Conservation (phyloP, 2,113 vertebrate genomes). For the Poecile atricapillus region DNA sequence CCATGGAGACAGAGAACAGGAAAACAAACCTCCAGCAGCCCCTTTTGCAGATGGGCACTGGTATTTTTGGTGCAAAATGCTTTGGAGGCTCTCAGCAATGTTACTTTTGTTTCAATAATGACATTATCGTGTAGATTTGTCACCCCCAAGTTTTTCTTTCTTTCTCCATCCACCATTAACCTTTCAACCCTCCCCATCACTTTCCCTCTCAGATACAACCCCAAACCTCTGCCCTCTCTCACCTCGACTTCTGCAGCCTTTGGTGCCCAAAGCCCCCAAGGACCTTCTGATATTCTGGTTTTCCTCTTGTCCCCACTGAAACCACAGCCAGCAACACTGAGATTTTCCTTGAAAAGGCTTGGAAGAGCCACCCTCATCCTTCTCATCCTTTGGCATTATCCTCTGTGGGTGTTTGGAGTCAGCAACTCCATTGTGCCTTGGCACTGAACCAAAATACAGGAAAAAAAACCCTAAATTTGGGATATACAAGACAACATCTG, state of each 20-base stretch:
- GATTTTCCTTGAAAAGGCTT: not conserved
- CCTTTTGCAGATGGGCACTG: not conserved
- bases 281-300: not conserved
- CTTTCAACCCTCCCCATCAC: not conserved
- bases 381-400: not conserved
- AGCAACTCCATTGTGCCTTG: accelerated
- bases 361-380: not conserved
- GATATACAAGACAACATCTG: accelerated
- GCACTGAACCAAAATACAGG: not conserved
- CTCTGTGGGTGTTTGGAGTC: not conserved
- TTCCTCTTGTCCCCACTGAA: not conserved
- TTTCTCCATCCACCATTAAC: not conserved
- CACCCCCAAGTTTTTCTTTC: not conserved
- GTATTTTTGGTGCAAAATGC: not conserved
- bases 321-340: not conserved
- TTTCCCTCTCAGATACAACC: not conserved
- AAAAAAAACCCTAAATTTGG: not conserved
- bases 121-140: accelerated
- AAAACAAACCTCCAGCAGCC: not conserved
- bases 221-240: not conserved
- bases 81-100: not conserved
- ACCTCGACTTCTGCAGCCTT: not conserved
- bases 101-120: not conserved
- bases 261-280: not conserved
- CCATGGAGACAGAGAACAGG: not conserved